Percentiles rank a stretch among this genome's conserved stretches.
Evolutionary conservation across 2,888 invertebrate genomes (phyloP).

Genomic region (Catonia carolina): DNA sequence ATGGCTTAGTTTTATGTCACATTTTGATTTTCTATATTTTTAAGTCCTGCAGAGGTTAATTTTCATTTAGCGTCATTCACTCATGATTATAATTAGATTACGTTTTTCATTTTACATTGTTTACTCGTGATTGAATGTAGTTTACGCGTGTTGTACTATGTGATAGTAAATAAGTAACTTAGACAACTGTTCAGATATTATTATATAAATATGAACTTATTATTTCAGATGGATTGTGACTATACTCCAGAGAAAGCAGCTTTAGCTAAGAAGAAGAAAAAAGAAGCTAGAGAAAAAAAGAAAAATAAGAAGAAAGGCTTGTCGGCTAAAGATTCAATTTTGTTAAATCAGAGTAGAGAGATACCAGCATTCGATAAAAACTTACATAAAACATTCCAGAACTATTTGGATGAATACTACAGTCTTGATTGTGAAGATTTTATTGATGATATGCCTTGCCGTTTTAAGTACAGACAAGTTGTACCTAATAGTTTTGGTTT

Average conservation of each 20-base stretch:
- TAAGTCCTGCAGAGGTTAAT: no score
- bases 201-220: no score
- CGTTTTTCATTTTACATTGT: no score
- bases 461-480: slow-evolving; percentile 88
- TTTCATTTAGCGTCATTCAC: no score
- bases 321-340: slow-evolving; percentile 55
- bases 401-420: slow-evolving; percentile 94
- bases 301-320: slow-evolving; percentile 62
- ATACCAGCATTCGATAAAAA: slow-evolving; percentile 82
- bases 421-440: slow-evolving; percentile 93
- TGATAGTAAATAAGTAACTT: no score
- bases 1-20: no score
- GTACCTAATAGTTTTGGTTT: slow-evolving; percentile 88
- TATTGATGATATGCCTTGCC: slow-evolving; percentile 81
- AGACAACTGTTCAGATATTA: no score
- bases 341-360: slow-evolving; percentile 45
- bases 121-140: no score
- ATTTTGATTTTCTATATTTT: no score
- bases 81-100: no score
- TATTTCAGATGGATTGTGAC: slow-evolving; percentile 83
- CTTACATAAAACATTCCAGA: slow-evolving; percentile 62
- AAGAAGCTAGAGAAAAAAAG: slow-evolving; percentile 52
- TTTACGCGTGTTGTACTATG: no score
- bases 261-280: slow-evolving; percentile 50
- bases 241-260: slow-evolving; percentile 54